phyloP scores from a whole-genome alignment of 1,140 invertebrate species.

The Ditylenchus dipsaci region DNA sequence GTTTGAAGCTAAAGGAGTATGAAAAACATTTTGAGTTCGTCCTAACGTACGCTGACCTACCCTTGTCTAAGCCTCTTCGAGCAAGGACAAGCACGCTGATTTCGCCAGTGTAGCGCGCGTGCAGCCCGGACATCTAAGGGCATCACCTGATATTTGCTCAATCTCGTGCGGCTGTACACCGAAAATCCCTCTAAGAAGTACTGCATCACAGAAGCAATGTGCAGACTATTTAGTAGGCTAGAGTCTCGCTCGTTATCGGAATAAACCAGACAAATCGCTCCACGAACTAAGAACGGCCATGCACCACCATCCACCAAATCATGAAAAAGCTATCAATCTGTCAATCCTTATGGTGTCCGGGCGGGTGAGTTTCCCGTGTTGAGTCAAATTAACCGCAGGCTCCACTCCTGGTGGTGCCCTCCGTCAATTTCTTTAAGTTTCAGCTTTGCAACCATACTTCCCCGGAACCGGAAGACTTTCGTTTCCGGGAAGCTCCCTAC shows the following conservation, averaged over 20 bases:
- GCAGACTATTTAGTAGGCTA: constrained; percentile 68
- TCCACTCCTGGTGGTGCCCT: constrained; percentile 78
- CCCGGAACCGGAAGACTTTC: constrained; percentile 79
- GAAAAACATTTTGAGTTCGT: too few relatives aligned
- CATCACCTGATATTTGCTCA: constrained; percentile 81
- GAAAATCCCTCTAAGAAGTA: constrained; percentile 68
- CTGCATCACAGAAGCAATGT: constrained; percentile 58
- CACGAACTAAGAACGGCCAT: constrained; percentile 84
- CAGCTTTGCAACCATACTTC: constrained; percentile 85
- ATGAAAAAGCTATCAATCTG: constrained; percentile 85
- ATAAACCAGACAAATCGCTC: constrained; percentile 82
- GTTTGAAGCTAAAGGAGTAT: too few relatives aligned
- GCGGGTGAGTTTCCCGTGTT: constrained; percentile 79
- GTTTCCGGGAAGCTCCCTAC: constrained; percentile 63
- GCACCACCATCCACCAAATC: constrained; percentile 80
- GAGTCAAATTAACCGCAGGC: constrained; percentile 87
- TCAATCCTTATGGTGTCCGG: constrained; percentile 80
- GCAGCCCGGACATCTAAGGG: constrained; percentile 62
- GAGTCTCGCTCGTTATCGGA: constrained; percentile 77
- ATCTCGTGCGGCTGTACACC: constrained; percentile 69
- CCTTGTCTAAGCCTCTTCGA: constrained; percentile 71
- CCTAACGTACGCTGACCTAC: too few relatives aligned
- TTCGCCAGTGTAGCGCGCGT: constrained; percentile 74
- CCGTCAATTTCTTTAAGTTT: constrained; percentile 80
- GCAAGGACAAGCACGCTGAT: constrained; percentile 67